A percentile compares a stretch with the other conserved stretches of the same genome.
These are phyloP conservation scores for Homarus gammarus DNA, from an alignment of 2,888 invertebrate genomes.

Conservation along the genomic window DNA sequence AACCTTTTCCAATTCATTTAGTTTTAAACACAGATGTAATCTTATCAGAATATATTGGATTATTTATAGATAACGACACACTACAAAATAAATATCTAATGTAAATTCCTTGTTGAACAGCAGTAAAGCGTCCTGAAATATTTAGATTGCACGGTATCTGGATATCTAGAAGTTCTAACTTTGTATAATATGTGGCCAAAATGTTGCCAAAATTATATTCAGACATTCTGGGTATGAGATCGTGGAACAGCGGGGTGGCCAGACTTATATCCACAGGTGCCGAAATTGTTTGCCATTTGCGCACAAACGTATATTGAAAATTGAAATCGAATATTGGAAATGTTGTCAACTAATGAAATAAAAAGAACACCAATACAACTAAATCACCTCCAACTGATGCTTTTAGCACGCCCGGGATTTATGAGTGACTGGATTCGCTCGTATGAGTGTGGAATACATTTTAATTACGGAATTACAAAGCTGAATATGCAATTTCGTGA, in stretches of 20 bases:
- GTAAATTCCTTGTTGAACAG: too few species aligned
- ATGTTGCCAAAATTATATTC: too few species aligned
- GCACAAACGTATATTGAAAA: background rate
- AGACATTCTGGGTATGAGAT: too few species aligned
- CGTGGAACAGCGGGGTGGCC: background rate
- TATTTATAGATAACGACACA: too few species aligned
- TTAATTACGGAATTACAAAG: background rate
- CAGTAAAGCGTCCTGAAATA: too few species aligned
- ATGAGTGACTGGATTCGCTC: background rate
- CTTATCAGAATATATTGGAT: too few species aligned
- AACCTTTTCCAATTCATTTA: too few species aligned
- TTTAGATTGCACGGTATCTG: too few species aligned
- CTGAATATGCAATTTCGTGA: background rate
- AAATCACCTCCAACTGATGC: background rate
- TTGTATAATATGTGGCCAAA: too few species aligned
- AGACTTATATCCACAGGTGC: background rate
- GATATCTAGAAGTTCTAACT: too few species aligned
- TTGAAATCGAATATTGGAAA: constrained; percentile 4
- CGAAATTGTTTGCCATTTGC: background rate
- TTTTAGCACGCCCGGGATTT: background rate
- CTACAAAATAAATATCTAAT: too few species aligned
- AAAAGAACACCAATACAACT: background rate
- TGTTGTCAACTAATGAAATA: constrained; percentile 4
- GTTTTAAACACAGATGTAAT: too few species aligned
- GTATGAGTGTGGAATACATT: constrained; percentile 4